Evolutionary conservation across 2,888 invertebrate species (phyloP).

Genomic region (Blera fallax): DNA sequence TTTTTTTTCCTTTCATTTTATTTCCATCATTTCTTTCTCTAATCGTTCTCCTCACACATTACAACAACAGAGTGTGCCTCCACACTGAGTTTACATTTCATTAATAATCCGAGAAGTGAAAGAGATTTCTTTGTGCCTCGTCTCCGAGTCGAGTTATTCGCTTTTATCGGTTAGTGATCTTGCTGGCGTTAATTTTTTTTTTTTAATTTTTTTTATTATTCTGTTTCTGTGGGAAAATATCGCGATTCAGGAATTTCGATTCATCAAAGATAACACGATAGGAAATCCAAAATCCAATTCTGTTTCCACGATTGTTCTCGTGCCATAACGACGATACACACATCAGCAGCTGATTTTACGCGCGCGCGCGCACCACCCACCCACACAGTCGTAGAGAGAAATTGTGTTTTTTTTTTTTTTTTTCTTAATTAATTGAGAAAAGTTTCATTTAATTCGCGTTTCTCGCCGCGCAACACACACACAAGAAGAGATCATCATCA

Average conservation of each 20-base stretch:
- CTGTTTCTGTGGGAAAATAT: constrained; percentile 36
- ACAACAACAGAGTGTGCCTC: not conserved
- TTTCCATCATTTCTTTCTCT: not conserved
- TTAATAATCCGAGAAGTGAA: constrained; percentile 36
- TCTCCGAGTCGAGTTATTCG: not conserved
- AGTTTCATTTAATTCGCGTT: constrained; percentile 31
- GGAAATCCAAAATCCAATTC: too few relatives aligned
- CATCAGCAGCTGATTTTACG: constrained; percentile 46
- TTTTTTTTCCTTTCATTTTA: not conserved
- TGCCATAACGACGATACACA: constrained; percentile 12
- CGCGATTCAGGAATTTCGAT: not conserved
- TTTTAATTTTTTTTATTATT: constrained; percentile 29
- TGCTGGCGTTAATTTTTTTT: too few relatives aligned
- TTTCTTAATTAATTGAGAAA: constrained; percentile 33
- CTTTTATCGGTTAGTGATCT: constrained; percentile 60
- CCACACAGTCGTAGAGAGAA: constrained; percentile 18
- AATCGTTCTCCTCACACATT: constrained; percentile 2
- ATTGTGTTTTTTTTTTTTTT: not conserved
- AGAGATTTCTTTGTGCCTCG: constrained; percentile 52
- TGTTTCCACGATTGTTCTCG: not conserved
- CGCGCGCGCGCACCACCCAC: constrained; percentile 7
- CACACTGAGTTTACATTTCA: not conserved
- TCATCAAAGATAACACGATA: not conserved
- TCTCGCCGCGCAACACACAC: not conserved
- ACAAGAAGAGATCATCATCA: constrained; percentile 5